phyloP scores from a whole-genome alignment of 2,113 vertebrate species.

The Cyanistes caeruleus region DNA sequence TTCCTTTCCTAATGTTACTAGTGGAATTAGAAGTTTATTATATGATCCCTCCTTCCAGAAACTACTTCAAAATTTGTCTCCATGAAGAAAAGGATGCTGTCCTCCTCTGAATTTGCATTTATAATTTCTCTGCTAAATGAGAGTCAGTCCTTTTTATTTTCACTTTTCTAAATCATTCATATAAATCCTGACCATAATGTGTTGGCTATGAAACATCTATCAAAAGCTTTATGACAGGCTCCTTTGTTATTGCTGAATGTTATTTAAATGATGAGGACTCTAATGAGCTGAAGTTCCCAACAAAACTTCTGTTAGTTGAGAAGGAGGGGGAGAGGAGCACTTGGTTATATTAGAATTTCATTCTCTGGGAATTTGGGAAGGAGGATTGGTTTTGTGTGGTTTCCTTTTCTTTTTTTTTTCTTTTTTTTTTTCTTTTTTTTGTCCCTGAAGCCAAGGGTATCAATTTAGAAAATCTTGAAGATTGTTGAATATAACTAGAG shows the following conservation, averaged over 20 bases:
- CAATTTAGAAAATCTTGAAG: not conserved
- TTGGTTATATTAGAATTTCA: not conserved
- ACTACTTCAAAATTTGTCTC: constrained; percentile 66
- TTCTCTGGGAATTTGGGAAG: not conserved
- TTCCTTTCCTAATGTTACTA: constrained; percentile 64
- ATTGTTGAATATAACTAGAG: not conserved
- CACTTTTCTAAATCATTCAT: constrained; percentile 28
- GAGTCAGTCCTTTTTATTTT: constrained; percentile 12
- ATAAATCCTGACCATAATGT: constrained; percentile 64
- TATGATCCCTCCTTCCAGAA: constrained; percentile 61
- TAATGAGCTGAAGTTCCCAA: not conserved
- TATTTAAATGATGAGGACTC: not conserved
- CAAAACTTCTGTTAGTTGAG: not conserved
- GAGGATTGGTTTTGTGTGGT: not conserved
- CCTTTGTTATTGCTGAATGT: constrained; percentile 33
- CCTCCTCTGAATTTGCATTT: constrained; percentile 69
- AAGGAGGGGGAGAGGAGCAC: not conserved
- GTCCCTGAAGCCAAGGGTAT: not conserved
- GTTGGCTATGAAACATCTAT: constrained; percentile 56
- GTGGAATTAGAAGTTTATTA: constrained; percentile 80
- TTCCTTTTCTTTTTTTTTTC: too few relatives aligned
- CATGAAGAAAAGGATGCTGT: constrained; percentile 61
- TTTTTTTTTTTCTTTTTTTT: not conserved
- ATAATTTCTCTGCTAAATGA: constrained; percentile 65
- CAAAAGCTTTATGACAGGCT: constrained; percentile 34